Evolutionary conservation across 2,113 vertebrate species (phyloP).

Genomic region (Rhea pennata): DNA sequence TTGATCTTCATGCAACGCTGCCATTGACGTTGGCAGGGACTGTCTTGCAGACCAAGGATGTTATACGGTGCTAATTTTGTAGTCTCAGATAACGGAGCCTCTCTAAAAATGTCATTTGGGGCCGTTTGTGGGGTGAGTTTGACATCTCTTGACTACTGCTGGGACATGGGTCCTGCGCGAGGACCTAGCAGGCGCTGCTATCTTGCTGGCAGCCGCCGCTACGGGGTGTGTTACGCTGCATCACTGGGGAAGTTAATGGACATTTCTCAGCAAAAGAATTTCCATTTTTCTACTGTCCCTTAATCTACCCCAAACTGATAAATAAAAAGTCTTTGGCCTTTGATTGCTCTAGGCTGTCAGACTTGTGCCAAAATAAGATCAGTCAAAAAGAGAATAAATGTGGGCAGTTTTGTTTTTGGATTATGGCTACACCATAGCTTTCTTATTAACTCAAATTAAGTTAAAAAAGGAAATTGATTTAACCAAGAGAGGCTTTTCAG

Average conservation of each 20-base stretch:
- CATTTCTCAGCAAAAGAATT: neutral
- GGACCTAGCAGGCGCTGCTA: neutral
- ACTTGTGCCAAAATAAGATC: neutral
- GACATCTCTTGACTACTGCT: neutral
- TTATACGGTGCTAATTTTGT: slow-evolving; percentile 47
- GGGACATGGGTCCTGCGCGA: neutral
- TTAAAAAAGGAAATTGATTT: slow-evolving; percentile 38
- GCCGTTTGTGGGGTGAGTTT: slow-evolving; percentile 37
- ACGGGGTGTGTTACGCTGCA: neutral
- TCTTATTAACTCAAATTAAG: slow-evolving; percentile 22
- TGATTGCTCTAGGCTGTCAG: neutral
- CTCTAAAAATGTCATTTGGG: slow-evolving; percentile 48
- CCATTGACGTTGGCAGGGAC: slow-evolving; percentile 37
- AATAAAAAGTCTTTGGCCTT: neutral
- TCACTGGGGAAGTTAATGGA: neutral
- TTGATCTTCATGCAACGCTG: neutral
- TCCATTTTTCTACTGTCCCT: neutral
- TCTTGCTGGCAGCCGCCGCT: too few relatives aligned
- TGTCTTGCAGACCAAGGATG: neutral
- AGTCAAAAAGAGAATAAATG: neutral
- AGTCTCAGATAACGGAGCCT: slow-evolving; percentile 43
- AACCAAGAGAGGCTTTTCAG: neutral
- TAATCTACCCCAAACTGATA: neutral
- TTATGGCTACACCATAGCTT: slow-evolving; percentile 13
- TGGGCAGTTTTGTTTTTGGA: neutral